These are phyloP conservation scores for Trachemys scripta DNA, from an alignment of 2,113 vertebrate genomes.

Conservation along the genomic window DNA sequence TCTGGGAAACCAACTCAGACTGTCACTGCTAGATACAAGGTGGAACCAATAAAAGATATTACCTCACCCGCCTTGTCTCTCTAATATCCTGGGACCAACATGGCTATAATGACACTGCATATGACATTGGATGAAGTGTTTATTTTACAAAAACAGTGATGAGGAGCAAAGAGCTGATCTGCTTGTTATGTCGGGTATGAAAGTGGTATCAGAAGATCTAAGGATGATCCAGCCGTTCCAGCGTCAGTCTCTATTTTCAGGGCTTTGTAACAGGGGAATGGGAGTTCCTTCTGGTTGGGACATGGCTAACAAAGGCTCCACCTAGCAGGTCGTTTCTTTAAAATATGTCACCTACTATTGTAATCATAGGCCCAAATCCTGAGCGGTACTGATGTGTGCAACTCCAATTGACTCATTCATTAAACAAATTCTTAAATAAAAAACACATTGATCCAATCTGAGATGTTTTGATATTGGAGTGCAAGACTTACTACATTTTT, in stretches of 20 bases:
- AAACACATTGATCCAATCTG: background rate
- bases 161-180: background rate
- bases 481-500: background rate
- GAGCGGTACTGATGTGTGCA: background rate
- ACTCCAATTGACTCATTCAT: background rate
- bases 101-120: background rate
- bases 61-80: background rate
- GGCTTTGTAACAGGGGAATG: background rate
- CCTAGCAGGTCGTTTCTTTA: background rate
- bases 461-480: background rate
- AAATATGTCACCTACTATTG: background rate
- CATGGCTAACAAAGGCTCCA: background rate
- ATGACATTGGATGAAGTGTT: background rate
- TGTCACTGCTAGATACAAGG: background rate
- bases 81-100: background rate
- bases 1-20: background rate
- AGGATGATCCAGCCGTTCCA: background rate
- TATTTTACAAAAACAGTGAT: background rate
- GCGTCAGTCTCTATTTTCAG: background rate
- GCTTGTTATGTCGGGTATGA: background rate
- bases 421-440: background rate
- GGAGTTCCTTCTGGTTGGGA: background rate
- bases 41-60: background rate
- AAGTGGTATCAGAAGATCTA: background rate
- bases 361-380: background rate